Conservation (phyloP, 2,797 vertebrate genomes). For the Takifugu rubripes region DNA sequence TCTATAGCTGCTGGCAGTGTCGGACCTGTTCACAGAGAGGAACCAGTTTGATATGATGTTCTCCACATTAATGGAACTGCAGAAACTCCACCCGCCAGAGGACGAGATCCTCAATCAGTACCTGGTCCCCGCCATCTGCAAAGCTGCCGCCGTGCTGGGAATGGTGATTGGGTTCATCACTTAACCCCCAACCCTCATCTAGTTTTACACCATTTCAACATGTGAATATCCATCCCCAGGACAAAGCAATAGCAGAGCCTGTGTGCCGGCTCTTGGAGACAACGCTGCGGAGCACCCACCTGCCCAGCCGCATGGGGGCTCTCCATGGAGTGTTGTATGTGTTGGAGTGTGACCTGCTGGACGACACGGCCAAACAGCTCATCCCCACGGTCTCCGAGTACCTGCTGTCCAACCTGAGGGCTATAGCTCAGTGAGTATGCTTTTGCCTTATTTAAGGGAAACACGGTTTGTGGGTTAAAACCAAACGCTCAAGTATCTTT, state of each 20-base stretch:
- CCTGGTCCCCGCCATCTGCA: slow-evolving; percentile 94
- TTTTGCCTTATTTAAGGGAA: background rate
- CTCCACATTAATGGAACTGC: slow-evolving; percentile 86
- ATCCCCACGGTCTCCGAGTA: slow-evolving; percentile 90
- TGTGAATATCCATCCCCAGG: slow-evolving; percentile 65
- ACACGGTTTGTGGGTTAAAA: background rate
- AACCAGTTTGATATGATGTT: slow-evolving; percentile 99
- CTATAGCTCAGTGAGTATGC: slow-evolving; percentile 86
- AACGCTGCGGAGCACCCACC: slow-evolving; percentile 89
- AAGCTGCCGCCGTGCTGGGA: slow-evolving; percentile 94
- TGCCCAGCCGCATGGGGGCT: slow-evolving; percentile 92
- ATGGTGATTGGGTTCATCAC: slow-evolving; percentile 78
- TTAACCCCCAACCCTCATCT: too few relatives aligned
- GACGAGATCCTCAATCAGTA: slow-evolving; percentile 97
- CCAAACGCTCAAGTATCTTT: background rate
- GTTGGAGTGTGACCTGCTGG: slow-evolving; percentile 94
- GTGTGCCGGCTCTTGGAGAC: slow-evolving; percentile 92
- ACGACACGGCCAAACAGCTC: slow-evolving; percentile 93
- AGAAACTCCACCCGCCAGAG: slow-evolving; percentile 91
- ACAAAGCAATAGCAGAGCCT: slow-evolving; percentile 91
- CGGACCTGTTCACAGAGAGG: slow-evolving; percentile 96
- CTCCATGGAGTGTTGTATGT: slow-evolving; percentile 93
- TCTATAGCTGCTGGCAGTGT: slow-evolving; percentile 90
- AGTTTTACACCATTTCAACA: too few relatives aligned
- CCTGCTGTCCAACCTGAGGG: slow-evolving; percentile 88